Evolutionary conservation across 2,888 invertebrate species (phyloP).

Genomic region (Drosophila pseudotalamancana): DNA sequence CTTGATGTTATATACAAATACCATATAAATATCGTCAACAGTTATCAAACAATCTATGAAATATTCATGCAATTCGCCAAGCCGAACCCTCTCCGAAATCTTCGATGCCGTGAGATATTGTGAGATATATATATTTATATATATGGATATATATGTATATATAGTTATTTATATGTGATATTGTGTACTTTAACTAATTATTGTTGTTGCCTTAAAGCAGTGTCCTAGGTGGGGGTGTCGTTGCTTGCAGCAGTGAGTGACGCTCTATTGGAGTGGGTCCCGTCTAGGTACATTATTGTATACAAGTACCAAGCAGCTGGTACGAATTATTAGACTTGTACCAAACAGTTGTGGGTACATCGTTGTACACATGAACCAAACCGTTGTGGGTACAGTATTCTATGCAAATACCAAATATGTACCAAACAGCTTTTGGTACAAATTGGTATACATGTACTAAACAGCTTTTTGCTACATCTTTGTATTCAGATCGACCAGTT

Average conservation of each 20-base stretch:
- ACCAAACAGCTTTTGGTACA: too few relatives aligned
- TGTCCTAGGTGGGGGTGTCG: conserved; percentile 78
- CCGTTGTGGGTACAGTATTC: too few relatives aligned
- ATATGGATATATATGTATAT: neutral
- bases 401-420: too few relatives aligned
- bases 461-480: too few relatives aligned
- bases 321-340: too few relatives aligned
- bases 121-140: conserved; percentile 3
- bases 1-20: conserved; percentile 28
- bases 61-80: conserved; percentile 35
- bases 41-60: conserved; percentile 21
- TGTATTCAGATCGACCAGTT: too few relatives aligned
- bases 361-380: too few relatives aligned
- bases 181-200: conserved; percentile 50
- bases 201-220: conserved; percentile 70
- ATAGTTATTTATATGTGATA: neutral
- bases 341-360: too few relatives aligned
- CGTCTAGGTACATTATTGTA: conserved; percentile 59
- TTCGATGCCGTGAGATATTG: conserved; percentile 32
- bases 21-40: conserved; percentile 41
- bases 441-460: too few relatives aligned
- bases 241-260: conserved; percentile 63
- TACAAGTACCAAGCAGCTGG: too few relatives aligned
- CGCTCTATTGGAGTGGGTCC: conserved; percentile 74
- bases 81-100: conserved; percentile 47